Percentiles rank a stretch among this genome's conserved stretches.
Evolutionary conservation across 2,888 invertebrate species (phyloP).

Genomic region (Oscheius sp.): DNA sequence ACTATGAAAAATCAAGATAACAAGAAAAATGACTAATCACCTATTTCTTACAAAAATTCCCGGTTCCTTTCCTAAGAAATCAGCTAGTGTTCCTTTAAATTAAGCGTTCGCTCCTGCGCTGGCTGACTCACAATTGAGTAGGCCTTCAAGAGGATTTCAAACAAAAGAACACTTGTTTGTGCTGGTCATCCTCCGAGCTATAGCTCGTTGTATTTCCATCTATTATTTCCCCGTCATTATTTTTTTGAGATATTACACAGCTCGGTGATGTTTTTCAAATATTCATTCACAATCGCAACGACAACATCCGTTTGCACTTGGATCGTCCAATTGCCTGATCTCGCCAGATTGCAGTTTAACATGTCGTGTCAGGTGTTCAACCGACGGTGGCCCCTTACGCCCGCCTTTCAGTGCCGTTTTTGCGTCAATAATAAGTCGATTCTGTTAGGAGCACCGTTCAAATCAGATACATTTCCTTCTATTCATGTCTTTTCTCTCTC

Average conservation of each 20-base stretch:
- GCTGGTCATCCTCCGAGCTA: conserved; percentile 13
- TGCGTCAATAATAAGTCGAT: conserved; percentile 30
- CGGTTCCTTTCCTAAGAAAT: background rate
- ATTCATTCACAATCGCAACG: background rate
- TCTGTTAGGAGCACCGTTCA: background rate
- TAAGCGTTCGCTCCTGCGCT: no score
- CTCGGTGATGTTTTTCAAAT: background rate
- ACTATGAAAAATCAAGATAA: background rate
- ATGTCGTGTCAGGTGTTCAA: conserved; percentile 37
- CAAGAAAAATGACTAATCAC: background rate
- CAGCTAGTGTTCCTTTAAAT: background rate
- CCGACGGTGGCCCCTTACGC: conserved; percentile 29
- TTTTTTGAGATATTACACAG: no score
- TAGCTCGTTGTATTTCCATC: background rate
- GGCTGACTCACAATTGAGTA: conserved; percentile 3
- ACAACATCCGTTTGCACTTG: conserved; percentile 24
- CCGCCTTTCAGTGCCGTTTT: conserved; percentile 30
- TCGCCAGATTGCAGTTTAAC: conserved; percentile 35
- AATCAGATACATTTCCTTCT: no score
- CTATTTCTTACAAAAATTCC: background rate
- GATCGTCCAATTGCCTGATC: conserved; percentile 37
- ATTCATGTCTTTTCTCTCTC: background rate
- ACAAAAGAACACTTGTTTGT: conserved; percentile 27
- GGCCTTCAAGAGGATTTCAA: conserved; percentile 19
- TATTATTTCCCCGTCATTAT: no score